Percentiles rank a stretch among this genome's conserved stretches.
Conservation (phyloP, 2,888 invertebrate species). For the Emmelina monodactyla region DNA sequence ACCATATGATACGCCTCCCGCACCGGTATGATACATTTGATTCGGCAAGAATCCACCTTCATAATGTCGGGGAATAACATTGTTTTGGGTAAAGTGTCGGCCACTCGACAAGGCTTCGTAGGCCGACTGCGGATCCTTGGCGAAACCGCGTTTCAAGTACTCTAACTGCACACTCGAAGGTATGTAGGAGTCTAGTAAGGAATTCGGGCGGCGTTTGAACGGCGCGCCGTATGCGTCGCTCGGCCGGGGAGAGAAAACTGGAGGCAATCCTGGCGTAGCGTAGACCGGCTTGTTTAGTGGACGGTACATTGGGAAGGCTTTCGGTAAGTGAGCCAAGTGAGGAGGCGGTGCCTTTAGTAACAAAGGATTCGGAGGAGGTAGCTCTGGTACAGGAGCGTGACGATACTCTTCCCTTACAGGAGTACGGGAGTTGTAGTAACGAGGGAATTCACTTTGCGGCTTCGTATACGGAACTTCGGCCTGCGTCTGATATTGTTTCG, state of each 20-base stretch:
- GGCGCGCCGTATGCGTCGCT: constrained; percentile 27
- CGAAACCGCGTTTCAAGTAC: constrained; percentile 49
- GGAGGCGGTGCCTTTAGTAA: constrained; percentile 35
- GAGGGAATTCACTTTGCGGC: constrained; percentile 26
- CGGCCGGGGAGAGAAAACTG: constrained; percentile 28
- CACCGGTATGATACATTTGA: constrained; percentile 54
- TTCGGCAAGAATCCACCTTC: constrained; percentile 58
- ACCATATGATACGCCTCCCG: constrained; percentile 49
- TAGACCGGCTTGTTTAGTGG: constrained; percentile 45
- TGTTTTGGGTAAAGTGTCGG: constrained; percentile 25
- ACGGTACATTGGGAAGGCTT: constrained; percentile 41
- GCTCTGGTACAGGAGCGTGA: constrained; percentile 27
- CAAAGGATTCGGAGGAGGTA: constrained; percentile 44
- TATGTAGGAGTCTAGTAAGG: constrained; percentile 67
- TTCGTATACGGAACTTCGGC: constrained; percentile 30
- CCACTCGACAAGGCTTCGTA: constrained; percentile 50
- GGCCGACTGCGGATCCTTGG: constrained; percentile 43
- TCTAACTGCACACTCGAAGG: constrained; percentile 64
- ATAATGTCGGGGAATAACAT: constrained; percentile 32
- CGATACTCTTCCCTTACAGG: constrained; percentile 37
- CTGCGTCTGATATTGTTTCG: constrained; percentile 30
- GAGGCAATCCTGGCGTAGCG: constrained; percentile 24
- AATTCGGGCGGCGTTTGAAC: constrained; percentile 47
- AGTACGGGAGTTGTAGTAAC: constrained; percentile 38
- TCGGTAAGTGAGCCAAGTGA: constrained; percentile 46